Evolutionary conservation across 2,797 vertebrate genomes (phyloP), one percentile per base, ranked within the genome.

Genomic region (Lagocephalus sceleratus): DNA sequence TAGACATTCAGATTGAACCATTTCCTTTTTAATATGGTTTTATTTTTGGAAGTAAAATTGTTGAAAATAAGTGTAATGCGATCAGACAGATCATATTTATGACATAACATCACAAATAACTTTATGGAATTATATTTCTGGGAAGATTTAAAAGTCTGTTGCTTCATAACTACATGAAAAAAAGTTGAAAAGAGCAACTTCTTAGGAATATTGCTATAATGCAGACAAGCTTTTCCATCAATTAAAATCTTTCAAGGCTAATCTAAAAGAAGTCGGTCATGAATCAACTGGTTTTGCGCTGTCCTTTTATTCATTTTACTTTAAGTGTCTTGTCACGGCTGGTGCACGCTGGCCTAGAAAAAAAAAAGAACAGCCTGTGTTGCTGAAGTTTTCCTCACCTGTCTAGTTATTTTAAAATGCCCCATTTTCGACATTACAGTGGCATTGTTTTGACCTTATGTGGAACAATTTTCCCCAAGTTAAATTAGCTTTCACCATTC

Each of bases 341-440:
- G 83, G 76, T 83, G 72, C 77, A 85, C 71, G 74, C 68, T 91
- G 91, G 81, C 90, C 90, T 84, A 91, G 89, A 91, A 90, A 90
- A 71, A 90, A 90, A 71, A 87, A 87, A 88, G 87, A 89, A 87
- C 86, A 87, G 83, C 87, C 83, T 85, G 84, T 87, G 83, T 90
- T 88, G 85, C 82, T 71, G 80, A 92, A 91, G 85, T 91, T 91
- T 89, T 72, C 75, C 85, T 82, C 76, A 35, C 82, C 86, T 76
- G 66, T 87, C 85, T 87, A 78, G 90, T 91, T 92, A 91, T 92
- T 91, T 92, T 92, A 91, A 83, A 87, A 83, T 87, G 90, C 78
- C 91, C 91, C 89, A 92, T 91, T 92, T 92, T 86, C 85, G 83
- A 88, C 88, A 89, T 91, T 92, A 87, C 91, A 91, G 88, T 89